Conservation (phyloP, 2,888 invertebrate genomes). For the Drosophila kambysellisi region DNA sequence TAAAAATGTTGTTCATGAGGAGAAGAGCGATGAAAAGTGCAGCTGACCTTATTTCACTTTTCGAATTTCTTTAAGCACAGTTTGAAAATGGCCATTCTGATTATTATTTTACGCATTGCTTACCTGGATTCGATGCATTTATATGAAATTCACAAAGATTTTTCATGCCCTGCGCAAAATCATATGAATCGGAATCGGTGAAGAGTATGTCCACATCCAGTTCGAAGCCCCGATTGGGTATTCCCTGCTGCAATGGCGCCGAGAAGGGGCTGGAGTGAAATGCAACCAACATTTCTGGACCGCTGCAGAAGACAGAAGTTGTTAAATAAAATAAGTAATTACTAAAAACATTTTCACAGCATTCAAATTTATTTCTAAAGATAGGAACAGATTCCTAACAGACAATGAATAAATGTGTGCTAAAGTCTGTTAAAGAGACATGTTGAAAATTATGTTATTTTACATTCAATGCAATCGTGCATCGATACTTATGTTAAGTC, state of each 20-base stretch:
- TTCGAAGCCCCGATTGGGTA: conserved; percentile 92
- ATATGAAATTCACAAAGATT: conserved; percentile 90
- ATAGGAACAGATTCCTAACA: neutral
- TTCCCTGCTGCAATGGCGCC: conserved; percentile 90
- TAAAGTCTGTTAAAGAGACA: neutral
- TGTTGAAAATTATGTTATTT: too few species aligned
- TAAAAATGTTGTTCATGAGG: conserved; percentile 2
- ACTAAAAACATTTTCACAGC: neutral
- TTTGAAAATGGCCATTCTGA: neutral
- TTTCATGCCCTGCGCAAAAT: conserved; percentile 89
- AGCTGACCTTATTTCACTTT: conserved; percentile 52
- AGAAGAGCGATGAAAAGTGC: conserved; percentile 3
- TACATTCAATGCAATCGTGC: too few species aligned
- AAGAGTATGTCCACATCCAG: conserved; percentile 95
- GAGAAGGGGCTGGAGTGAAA: conserved; percentile 94
- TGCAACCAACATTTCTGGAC: conserved; percentile 94
- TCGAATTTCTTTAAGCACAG: conserved; percentile 15
- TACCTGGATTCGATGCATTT: conserved; percentile 88
- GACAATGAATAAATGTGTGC: neutral
- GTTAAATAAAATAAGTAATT: neutral
- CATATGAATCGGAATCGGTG: conserved; percentile 94
- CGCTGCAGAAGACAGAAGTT: conserved; percentile 84
- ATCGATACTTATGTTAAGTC: too few species aligned
- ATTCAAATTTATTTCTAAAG: neutral
- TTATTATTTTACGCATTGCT: conserved; percentile 45